phyloP scores from a whole-genome alignment of 2,113 vertebrate species.

The Arvicanthis niloticus region DNA sequence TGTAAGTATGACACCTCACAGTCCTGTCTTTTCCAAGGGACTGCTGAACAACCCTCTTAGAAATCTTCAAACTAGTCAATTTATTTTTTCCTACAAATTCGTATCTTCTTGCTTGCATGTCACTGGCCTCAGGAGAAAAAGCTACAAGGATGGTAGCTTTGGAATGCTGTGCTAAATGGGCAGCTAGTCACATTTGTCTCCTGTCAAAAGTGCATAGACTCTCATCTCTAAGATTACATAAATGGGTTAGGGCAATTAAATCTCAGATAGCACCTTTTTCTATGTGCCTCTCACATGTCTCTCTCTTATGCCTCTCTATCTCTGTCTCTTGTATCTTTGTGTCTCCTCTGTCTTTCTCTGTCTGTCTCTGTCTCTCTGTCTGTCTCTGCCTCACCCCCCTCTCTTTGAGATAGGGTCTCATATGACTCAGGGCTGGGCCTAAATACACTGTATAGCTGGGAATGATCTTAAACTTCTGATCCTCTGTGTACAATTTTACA shows the following conservation, averaged over 20 bases:
- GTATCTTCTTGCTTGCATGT: background rate
- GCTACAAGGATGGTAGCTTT: background rate
- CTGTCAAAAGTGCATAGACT: background rate
- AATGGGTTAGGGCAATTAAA: slow-evolving; percentile 34
- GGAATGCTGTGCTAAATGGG: background rate
- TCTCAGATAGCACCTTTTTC: background rate
- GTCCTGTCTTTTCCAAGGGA: slow-evolving; percentile 35
- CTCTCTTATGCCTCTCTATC: background rate
- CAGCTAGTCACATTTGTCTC: background rate
- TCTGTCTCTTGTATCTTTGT: background rate
- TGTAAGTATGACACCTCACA: background rate
- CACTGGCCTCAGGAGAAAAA: background rate
- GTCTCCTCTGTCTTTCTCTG: background rate
- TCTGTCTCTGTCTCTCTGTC: background rate
- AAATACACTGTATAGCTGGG: background rate
- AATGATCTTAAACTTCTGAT: background rate
- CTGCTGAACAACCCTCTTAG: background rate
- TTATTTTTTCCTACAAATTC: slow-evolving; percentile 25
- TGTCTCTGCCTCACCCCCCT: too few species aligned
- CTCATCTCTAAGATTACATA: background rate
- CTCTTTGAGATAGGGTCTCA: background rate
- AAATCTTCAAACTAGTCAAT: slow-evolving; percentile 38
- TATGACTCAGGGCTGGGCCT: too few species aligned
- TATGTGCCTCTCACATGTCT: background rate
- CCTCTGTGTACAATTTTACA: background rate